Conservation (phyloP, 2,113 vertebrate genomes). For the Alligator sinensis region DNA sequence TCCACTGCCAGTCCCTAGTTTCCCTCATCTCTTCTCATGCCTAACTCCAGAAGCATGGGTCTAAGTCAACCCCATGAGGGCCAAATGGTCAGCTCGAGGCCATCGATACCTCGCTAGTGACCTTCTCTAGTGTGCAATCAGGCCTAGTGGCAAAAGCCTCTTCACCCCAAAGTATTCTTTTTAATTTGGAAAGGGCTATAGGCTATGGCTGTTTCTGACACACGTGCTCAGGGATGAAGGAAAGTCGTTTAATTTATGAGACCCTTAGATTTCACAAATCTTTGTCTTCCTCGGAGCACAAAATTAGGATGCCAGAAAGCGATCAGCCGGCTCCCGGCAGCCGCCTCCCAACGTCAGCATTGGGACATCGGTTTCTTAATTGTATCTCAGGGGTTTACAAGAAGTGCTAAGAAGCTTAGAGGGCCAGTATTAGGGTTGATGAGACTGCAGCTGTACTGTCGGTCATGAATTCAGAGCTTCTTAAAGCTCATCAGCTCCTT, state of each 20-base stretch:
- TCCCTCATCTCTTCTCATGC: conserved; percentile 38
- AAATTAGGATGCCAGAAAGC: conserved; percentile 31
- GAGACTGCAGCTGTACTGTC: neutral
- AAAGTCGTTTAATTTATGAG: conserved; percentile 50
- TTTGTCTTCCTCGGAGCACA: conserved; percentile 45
- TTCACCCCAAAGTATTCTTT: conserved; percentile 51
- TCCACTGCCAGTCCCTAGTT: conserved; percentile 13
- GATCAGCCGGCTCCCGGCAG: conserved; percentile 49
- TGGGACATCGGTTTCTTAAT: neutral
- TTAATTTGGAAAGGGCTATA: conserved; percentile 55
- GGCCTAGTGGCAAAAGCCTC: conserved; percentile 30
- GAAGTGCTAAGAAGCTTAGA: conserved; percentile 49
- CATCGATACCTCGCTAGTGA: neutral
- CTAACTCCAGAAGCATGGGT: conserved; percentile 19
- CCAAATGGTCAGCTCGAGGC: conserved; percentile 13
- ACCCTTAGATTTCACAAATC: conserved; percentile 41
- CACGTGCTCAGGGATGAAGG: conserved; percentile 59
- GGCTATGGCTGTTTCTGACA: conserved; percentile 40
- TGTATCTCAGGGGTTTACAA: conserved; percentile 27
- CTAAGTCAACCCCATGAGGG: neutral
- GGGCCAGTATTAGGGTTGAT: neutral
- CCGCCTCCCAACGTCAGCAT: neutral
- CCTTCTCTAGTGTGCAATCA: neutral
- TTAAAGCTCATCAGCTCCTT: conserved; percentile 28
- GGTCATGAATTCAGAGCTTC: neutral